phyloP scores from a whole-genome alignment of 23 tunicate species.

The Trididemnum clinides region DNA sequence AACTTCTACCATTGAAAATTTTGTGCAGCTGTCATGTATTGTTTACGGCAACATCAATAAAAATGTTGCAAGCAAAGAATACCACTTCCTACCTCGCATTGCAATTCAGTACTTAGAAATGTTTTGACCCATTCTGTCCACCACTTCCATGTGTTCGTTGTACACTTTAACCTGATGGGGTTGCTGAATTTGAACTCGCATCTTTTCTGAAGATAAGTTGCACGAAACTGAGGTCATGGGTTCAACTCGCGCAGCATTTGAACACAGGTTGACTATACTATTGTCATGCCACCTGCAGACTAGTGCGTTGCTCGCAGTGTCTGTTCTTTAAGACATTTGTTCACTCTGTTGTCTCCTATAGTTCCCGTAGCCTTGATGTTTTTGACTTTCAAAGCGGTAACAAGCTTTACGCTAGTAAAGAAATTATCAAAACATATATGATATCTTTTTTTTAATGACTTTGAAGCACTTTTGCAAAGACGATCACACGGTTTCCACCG shows the following conservation, averaged over 20 bases:
- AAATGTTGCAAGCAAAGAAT: neutral
- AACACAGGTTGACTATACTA: slow-evolving; percentile 1
- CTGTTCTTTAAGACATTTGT: slow-evolving; percentile 13
- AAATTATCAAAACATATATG: slow-evolving; percentile 19
- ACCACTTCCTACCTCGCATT: slow-evolving; percentile 24
- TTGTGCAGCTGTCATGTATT: slow-evolving; percentile 10
- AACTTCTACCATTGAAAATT: neutral
- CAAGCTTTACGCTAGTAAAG: slow-evolving; percentile 9
- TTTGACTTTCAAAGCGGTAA: neutral
- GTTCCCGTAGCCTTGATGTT: neutral
- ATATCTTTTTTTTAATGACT: neutral
- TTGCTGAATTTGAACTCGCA: slow-evolving; percentile 6
- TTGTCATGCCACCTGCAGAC: slow-evolving; percentile 19
- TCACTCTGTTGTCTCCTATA: neutral
- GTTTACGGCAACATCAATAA: neutral
- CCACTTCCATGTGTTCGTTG: slow-evolving; percentile 1
- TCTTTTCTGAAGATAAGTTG: neutral
- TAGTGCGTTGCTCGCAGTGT: neutral
- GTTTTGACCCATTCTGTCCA: slow-evolving; percentile 23
- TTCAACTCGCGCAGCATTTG: slow-evolving; percentile 3
- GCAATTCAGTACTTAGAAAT: slow-evolving; percentile 9
- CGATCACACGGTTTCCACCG: neutral
- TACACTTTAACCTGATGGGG: neutral
- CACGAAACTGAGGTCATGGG: neutral
- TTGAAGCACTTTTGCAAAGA: neutral